phyloP scores from a whole-genome alignment of 2,888 invertebrate species.

The Scaptomyza reducta region DNA sequence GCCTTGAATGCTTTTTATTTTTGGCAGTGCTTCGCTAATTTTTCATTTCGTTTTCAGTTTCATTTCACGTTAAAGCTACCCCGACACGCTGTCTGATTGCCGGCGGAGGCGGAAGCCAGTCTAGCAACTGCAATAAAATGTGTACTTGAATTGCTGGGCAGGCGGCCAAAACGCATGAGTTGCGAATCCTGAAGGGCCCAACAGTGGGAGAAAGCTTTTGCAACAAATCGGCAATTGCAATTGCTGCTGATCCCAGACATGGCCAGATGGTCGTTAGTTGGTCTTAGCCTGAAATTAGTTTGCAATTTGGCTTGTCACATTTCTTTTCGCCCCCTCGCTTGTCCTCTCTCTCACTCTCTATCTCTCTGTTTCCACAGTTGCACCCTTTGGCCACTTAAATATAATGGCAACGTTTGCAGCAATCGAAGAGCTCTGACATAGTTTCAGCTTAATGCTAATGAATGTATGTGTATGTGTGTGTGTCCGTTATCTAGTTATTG shows the following conservation, averaged over 20 bases:
- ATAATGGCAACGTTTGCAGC: slow-evolving; percentile 37
- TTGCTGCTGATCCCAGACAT: slow-evolving; percentile 2
- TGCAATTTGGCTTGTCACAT: slow-evolving; percentile 49
- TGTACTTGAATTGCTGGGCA: slow-evolving; percentile 44
- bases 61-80: slow-evolving; percentile 18
- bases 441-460: slow-evolving; percentile 10
- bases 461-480: not conserved
- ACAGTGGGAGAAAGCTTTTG: slow-evolving; percentile 36
- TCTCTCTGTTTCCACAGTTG: not conserved
- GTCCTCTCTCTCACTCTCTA: not conserved
- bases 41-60: slow-evolving; percentile 20
- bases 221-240: slow-evolving; percentile 41
- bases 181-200: slow-evolving; percentile 39
- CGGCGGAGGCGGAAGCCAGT: slow-evolving; percentile 7
- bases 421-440: slow-evolving; percentile 25
- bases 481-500: slow-evolving; percentile 48
- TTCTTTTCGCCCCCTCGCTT: not conserved
- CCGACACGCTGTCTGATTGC: slow-evolving; percentile 31
- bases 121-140: slow-evolving; percentile 21
- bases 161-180: slow-evolving; percentile 41
- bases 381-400: slow-evolving; percentile 37
- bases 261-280: slow-evolving; percentile 13
- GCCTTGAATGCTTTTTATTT: slow-evolving; percentile 67
- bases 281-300: slow-evolving; percentile 54
- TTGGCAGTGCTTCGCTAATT: slow-evolving; percentile 23